These are phyloP conservation scores for Lophura nycthemera DNA, from an alignment of 2,113 vertebrate genomes.

Conservation along the genomic window DNA sequence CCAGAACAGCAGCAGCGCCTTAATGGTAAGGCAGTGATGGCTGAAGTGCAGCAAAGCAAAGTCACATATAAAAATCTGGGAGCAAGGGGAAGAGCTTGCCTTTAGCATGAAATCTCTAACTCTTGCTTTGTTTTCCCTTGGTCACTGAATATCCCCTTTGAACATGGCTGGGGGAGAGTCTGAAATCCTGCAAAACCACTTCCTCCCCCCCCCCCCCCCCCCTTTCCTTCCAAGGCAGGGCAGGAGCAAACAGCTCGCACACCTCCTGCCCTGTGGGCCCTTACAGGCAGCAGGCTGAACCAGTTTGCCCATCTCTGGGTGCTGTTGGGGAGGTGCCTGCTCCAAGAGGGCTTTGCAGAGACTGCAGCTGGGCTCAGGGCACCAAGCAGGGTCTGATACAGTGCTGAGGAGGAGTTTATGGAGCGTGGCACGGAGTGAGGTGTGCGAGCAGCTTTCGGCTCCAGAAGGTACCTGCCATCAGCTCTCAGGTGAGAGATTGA, in stretches of 20 bases:
- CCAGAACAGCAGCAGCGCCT: background rate
- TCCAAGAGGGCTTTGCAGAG: background rate
- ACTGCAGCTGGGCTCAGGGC: rapidly evolving
- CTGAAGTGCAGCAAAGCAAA: background rate
- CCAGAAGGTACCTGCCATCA: background rate
- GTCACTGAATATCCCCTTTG: background rate
- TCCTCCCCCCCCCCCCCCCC: too few species aligned
- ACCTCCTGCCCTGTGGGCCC: background rate
- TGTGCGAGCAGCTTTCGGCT: background rate
- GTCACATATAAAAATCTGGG: background rate
- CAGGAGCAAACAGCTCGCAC: slow-evolving; percentile 39
- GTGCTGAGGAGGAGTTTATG: background rate
- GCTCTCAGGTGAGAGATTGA: slow-evolving; percentile 39
- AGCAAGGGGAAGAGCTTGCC: background rate
- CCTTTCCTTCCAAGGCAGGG: background rate
- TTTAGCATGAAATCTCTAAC: background rate
- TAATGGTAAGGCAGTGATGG: background rate
- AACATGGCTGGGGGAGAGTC: background rate
- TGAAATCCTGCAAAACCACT: background rate
- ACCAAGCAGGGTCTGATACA: rapidly evolving
- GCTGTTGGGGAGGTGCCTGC: background rate
- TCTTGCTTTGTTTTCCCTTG: background rate
- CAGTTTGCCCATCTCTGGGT: slow-evolving; percentile 30
- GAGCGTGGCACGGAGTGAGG: slow-evolving; percentile 8
- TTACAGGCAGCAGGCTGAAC: slow-evolving; percentile 51